Evolutionary conservation across 2,888 invertebrate species (phyloP), one percentile per base, ranked within the genome.

Genomic region (Liopterus haemorrhoidalis): DNA sequence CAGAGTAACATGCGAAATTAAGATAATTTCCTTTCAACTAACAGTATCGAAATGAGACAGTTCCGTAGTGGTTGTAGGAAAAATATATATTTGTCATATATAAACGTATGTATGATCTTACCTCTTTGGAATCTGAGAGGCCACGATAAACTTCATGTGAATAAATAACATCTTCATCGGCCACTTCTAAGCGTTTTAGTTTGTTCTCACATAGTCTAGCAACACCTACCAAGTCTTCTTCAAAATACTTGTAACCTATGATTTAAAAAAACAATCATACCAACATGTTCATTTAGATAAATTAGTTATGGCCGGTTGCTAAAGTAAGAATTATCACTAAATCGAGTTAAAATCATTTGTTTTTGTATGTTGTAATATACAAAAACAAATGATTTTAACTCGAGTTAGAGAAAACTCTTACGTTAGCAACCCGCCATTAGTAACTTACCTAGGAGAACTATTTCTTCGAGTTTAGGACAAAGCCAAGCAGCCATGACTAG

Each of bases 401-500:
- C n/a, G n/a, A n/a, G n/a, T n/a, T n/a, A n/a, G n/a, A n/a, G 8
- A 5, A 22, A 22, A 6, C 22, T 11, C 11, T 18, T 35, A 35
- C 14, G 16, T 35, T 15, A 2, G 18, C 12, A 48, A 2, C 9
- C 36, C 11, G 6, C 21, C 22, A 49, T 56, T 52, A 55, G 71
- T 70, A 15, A 32, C 46, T 21, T 49, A 56, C 58, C 74, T 50
- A 73, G 63, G 2, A 78, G 58, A 30, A 79, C 74, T 40, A 82
- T 65, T 57, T 78, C 75, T 49, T 71, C 67, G 16, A 82, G 68
- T 40, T 73, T 69, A 19, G 67, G 67, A 60, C 81, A 82, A 51
- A 74, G 69, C 82, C 82, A 82, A 5, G 81, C 78, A 50, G 79
- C 66, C 68, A 82, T 73, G 24, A 82, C 74, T 49, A 82, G 67